A percentile compares a stretch with the other conserved stretches of the same genome.
phyloP scores from a whole-genome alignment of 2,888 invertebrate genomes.

The Drosophila multiciliata region DNA sequence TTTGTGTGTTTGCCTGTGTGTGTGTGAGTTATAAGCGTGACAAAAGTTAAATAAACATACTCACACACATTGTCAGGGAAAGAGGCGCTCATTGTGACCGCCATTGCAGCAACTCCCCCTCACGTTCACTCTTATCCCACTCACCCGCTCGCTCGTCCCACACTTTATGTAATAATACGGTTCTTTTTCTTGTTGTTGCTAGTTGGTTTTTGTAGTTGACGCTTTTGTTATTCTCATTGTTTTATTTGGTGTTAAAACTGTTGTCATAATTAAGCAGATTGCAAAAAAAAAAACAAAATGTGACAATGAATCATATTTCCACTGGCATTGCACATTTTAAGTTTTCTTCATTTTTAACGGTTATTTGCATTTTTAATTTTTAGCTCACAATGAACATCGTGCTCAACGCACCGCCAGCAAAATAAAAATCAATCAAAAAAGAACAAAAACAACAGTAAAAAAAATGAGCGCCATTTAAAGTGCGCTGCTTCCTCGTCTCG shows the following conservation, averaged over 20 bases:
- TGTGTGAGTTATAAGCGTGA: constrained; percentile 71
- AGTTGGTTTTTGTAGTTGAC: constrained; percentile 48
- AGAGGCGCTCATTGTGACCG: constrained; percentile 58
- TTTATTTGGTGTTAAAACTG: constrained; percentile 71
- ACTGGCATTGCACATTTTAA: constrained; percentile 75
- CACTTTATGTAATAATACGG: constrained; percentile 37
- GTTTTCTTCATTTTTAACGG: constrained; percentile 49
- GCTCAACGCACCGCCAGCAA: constrained; percentile 55
- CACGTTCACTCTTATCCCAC: constrained; percentile 21
- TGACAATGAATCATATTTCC: constrained; percentile 82
- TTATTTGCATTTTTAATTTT: constrained; percentile 41
- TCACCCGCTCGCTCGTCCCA: neutral
- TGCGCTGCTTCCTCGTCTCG: constrained; percentile 57
- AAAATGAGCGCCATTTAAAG: constrained; percentile 76
- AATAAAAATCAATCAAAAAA: constrained; percentile 39
- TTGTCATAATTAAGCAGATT: constrained; percentile 69
- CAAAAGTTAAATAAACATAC: constrained; percentile 67
- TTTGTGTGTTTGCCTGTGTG: constrained; percentile 23
- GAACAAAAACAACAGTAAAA: neutral
- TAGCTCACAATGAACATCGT: constrained; percentile 58
- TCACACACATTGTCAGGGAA: constrained; percentile 22
- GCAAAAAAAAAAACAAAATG: constrained; percentile 11
- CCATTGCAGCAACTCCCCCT: constrained; percentile 59
- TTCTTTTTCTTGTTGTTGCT: constrained; percentile 36
- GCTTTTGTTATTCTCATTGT: constrained; percentile 69